Conservation (phyloP, 2,113 vertebrate genomes). For the Xenopus tropicalis region UCB_Xtro_10.0 CM004445.2:119995001-119995500, state of each 20-base stretch:
- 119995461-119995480: slow-evolving; percentile 42
- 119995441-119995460: slow-evolving; percentile 38
- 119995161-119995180: slow-evolving; percentile 17
- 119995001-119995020: background rate
- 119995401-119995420: slow-evolving; percentile 19
- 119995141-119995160: slow-evolving; percentile 33
- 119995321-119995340: slow-evolving; percentile 31
- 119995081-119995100: slow-evolving; percentile 25
- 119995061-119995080: slow-evolving; percentile 35
- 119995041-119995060: slow-evolving; percentile 30
- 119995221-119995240: slow-evolving; percentile 28
- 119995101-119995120: slow-evolving; percentile 38
- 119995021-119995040: slow-evolving; percentile 22
- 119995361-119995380: slow-evolving; percentile 18
- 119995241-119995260: slow-evolving; percentile 14
- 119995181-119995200: slow-evolving; percentile 11
- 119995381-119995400: slow-evolving; percentile 40
- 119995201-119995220: background rate
- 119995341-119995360: slow-evolving; percentile 33
- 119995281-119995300: slow-evolving; percentile 38
- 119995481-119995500: slow-evolving; percentile 32
- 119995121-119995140: slow-evolving; percentile 34
- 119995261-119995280: slow-evolving; percentile 32
- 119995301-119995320: slow-evolving; percentile 44
- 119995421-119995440: slow-evolving; percentile 39